Percentiles rank a stretch among this genome's conserved stretches.
Conservation (phyloP, 2,113 vertebrate genomes). For the Campylorhamphus procurvoides region DNA sequence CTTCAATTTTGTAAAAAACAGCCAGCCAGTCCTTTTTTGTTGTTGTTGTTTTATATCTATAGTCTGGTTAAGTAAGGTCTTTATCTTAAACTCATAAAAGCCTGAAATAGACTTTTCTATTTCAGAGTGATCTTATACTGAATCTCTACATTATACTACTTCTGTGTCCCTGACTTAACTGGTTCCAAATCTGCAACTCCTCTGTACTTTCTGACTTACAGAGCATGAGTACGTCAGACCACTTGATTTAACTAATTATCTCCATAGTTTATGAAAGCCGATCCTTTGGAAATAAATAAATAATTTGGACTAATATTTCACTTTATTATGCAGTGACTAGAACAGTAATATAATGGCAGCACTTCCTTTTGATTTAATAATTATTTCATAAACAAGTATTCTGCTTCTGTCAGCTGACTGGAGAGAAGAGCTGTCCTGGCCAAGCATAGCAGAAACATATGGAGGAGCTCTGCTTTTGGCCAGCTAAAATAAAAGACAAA, state of each 20-base stretch:
- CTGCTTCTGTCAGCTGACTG: background rate
- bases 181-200: background rate
- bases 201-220: fast-evolving
- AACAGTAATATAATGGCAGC: background rate
- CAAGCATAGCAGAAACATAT: background rate
- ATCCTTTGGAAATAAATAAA: background rate
- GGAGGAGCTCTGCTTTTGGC: background rate
- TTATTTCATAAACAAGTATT: background rate
- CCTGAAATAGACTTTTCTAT: background rate
- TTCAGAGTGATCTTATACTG: background rate
- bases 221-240: fast-evolving
- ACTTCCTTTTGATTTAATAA: background rate
- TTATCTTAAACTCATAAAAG: background rate
- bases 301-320: background rate
- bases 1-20: background rate
- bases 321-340: background rate
- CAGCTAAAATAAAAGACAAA: background rate
- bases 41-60: background rate
- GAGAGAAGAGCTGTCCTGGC: background rate
- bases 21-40: background rate
- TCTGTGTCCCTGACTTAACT: background rate
- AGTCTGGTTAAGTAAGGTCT: background rate
- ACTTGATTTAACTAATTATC: background rate
- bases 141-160: background rate
- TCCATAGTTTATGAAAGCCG: background rate